Evolutionary conservation across 2,113 vertebrate species (phyloP).

Genomic region (Labrus mixtus): DNA sequence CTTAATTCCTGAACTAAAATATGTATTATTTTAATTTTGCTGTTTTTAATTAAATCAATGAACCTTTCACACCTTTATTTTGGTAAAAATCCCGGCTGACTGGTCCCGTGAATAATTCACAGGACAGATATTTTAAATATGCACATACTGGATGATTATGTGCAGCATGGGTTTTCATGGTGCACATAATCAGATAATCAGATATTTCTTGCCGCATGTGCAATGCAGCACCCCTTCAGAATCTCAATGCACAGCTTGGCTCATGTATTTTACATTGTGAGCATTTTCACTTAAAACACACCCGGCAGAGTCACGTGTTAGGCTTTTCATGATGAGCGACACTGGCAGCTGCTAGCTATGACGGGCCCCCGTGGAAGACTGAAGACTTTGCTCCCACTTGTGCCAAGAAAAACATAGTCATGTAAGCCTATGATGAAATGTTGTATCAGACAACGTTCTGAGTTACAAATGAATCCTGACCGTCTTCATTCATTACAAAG

Average conservation of each 20-base stretch:
- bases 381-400: neutral
- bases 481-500: too few relatives aligned
- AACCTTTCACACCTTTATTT: neutral
- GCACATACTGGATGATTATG: constrained; percentile 48
- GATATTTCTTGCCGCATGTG: constrained; percentile 33
- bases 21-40: too few relatives aligned
- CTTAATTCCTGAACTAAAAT: neutral
- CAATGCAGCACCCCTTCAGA: constrained; percentile 1
- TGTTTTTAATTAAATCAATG: too few relatives aligned
- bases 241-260: neutral
- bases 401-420: neutral
- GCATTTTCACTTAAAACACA: constrained; percentile 48
- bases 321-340: neutral
- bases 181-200: too few relatives aligned
- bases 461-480: too few relatives aligned
- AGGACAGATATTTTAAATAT: constrained; percentile 64
- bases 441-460: neutral
- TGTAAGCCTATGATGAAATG: neutral
- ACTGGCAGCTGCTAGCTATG: neutral
- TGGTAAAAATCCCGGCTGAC: neutral
- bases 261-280: constrained; percentile 59
- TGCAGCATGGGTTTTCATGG: constrained; percentile 64
- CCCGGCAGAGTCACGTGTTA: constrained; percentile 28
- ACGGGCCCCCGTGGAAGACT: neutral
- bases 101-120: constrained; percentile 49